A percentile compares a stretch with the other conserved stretches of the same genome.
These are phyloP conservation scores for Gavia stellata DNA, from an alignment of 2,113 vertebrate species.

Conservation along the genomic window DNA sequence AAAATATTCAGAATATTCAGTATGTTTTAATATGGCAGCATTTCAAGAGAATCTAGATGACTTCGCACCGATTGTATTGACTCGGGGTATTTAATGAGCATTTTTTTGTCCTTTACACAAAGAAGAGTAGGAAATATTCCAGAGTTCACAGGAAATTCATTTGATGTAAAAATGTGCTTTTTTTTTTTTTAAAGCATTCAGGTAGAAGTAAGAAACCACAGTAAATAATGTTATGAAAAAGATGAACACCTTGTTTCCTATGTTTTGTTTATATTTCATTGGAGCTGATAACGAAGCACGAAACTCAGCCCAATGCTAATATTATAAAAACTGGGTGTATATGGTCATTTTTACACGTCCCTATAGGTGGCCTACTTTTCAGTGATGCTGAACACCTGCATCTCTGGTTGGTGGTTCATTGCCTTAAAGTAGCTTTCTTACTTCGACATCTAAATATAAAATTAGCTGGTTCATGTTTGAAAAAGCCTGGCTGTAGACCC, in stretches of 20 bases:
- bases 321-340: background rate
- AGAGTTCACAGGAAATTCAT: background rate
- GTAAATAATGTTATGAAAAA: background rate
- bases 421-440: background rate
- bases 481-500: background rate
- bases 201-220: background rate
- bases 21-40: constrained; percentile 27
- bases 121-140: background rate
- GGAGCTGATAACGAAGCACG: background rate
- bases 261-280: background rate
- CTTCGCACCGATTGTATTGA: constrained; percentile 36
- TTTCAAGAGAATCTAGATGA: constrained; percentile 36
- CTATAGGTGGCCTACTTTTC: background rate
- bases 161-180: background rate
- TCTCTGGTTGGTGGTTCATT: background rate
- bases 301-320: background rate
- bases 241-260: background rate
- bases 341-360: background rate
- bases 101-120: constrained; percentile 6
- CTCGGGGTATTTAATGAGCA: background rate
- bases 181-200: background rate
- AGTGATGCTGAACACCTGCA: background rate
- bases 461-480: background rate
- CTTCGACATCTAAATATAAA: background rate
- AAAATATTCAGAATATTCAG: constrained; percentile 62